Percentiles rank a stretch among this genome's conserved stretches.
phyloP scores from a whole-genome alignment of 2,113 vertebrate species.

The Oreochromis tanganicae region DNA sequence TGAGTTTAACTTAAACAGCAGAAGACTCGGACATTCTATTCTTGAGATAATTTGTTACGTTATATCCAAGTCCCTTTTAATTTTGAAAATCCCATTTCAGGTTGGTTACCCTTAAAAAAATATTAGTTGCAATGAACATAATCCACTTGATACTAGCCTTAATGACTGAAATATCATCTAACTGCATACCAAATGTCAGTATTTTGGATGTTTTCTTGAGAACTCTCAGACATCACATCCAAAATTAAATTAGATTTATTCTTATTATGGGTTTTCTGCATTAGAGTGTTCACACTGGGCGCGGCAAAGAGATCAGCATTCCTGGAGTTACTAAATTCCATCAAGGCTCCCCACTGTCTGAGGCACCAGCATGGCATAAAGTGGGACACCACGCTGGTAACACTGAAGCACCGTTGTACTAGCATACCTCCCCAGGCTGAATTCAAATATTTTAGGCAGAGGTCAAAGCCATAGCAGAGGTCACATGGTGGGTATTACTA shows the following conservation, averaged over 20 bases:
- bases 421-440: not conserved
- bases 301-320: conserved; percentile 48
- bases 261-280: not conserved
- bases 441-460: conserved; percentile 38
- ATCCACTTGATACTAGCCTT: not conserved
- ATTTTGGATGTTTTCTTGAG: not conserved
- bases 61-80: not conserved
- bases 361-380: conserved; percentile 28
- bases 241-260: not conserved
- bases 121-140: not conserved
- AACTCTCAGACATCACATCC: not conserved
- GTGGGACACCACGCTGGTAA: conserved; percentile 17
- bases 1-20: not conserved
- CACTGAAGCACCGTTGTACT: not conserved
- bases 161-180: not conserved
- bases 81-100: not conserved
- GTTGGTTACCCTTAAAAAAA: not conserved
- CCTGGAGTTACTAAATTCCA: conserved; percentile 51
- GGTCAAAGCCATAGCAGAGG: conserved; percentile 36
- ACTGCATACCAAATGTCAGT: not conserved
- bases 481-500: not conserved
- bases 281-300: conserved; percentile 6
- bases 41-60: not conserved
- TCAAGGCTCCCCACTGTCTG: conserved; percentile 45
- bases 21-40: not conserved